Percentiles rank a stretch among this genome's conserved stretches.
Evolutionary conservation across 1,140 invertebrate genomes (phyloP).

Genomic region (Phortica variegata): DNA sequence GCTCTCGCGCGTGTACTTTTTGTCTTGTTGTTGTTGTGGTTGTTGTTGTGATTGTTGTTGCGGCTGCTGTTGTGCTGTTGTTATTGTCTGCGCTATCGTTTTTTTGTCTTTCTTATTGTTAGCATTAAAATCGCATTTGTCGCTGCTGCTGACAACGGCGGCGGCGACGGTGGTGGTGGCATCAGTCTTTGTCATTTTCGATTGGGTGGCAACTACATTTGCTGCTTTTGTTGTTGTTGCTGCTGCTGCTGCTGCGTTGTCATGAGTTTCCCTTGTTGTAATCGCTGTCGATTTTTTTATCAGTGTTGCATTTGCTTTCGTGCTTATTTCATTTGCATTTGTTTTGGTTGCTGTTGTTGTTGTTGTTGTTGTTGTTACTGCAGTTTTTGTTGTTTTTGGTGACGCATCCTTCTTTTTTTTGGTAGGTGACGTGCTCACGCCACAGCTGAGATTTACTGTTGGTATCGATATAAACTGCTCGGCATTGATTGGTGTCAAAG

Average conservation of each 20-base stretch:
- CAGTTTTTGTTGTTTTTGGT: slow-evolving; percentile 9
- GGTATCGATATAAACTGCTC: slow-evolving; percentile 50
- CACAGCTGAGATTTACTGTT: slow-evolving; percentile 8
- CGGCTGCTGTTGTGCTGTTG: neutral
- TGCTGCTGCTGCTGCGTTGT: slow-evolving; percentile 2
- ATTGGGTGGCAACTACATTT: neutral
- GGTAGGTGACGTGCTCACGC: slow-evolving; percentile 13
- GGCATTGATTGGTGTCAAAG: slow-evolving; percentile 56
- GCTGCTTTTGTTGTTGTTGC: neutral
- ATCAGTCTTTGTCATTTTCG: slow-evolving; percentile 1
- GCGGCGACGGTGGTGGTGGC: no score
- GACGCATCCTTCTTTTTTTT: slow-evolving; percentile 12
- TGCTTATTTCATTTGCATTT: no score
- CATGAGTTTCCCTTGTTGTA: neutral
- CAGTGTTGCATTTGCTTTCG: no score
- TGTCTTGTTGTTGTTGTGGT: slow-evolving; percentile 9
- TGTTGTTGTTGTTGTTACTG: slow-evolving; percentile 9
- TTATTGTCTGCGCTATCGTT: no score
- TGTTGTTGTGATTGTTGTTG: slow-evolving; percentile 16
- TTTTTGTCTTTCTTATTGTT: no score
- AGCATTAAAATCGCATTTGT: no score
- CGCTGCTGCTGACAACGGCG: neutral
- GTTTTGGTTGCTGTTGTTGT: neutral
- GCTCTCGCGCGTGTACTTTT: no score
- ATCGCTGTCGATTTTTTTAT: no score